phyloP scores from a whole-genome alignment of 2,113 vertebrate species.

The Zosterops japonicus region DNA sequence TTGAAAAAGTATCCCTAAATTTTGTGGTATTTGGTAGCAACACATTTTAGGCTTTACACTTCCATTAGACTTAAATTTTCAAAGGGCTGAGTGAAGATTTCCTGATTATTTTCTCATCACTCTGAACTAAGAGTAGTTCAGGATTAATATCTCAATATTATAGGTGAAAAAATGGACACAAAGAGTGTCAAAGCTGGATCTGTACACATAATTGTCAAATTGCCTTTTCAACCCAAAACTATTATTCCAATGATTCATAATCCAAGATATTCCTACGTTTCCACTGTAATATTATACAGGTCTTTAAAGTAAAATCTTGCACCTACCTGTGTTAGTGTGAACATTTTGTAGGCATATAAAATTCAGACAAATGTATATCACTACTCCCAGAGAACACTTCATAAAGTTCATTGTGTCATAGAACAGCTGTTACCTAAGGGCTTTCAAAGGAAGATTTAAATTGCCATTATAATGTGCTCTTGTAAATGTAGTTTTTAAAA shows the following conservation, averaged over 20 bases:
- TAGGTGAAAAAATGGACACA: neutral
- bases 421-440: neutral
- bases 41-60: neutral
- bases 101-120: neutral
- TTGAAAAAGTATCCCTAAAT: neutral
- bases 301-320: neutral
- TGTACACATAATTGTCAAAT: neutral
- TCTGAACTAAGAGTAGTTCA: neutral
- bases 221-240: neutral
- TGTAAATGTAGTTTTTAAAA: neutral
- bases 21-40: neutral
- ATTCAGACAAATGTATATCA: neutral
- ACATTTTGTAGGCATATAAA: neutral
- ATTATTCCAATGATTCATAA: neutral
- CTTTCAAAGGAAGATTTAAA: neutral
- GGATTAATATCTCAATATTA: neutral
- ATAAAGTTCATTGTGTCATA: no score
- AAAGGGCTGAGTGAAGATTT: neutral
- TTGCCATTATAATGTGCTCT: neutral
- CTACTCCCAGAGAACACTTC: neutral
- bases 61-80: neutral
- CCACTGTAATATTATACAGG: neutral
- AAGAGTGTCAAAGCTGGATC: neutral
- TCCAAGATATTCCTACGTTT: neutral
- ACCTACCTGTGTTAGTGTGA: neutral